Evolutionary conservation across 1,140 invertebrate genomes (phyloP).

Genomic region (Cherax quadricarinatus): DNA sequence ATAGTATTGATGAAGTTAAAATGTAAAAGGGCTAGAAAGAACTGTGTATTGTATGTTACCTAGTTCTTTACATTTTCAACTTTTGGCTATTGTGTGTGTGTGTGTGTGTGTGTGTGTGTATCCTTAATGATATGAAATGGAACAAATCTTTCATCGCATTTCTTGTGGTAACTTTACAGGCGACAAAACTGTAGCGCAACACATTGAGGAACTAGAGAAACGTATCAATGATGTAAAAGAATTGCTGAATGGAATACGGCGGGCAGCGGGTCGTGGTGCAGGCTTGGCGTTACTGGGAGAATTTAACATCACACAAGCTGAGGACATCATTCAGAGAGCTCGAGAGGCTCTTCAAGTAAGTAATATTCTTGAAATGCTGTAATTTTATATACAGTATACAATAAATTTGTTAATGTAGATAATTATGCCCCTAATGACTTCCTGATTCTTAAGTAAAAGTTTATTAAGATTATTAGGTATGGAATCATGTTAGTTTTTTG

Average conservation of each 20-base stretch:
- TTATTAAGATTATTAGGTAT: no score
- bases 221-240: slow-evolving; percentile 80
- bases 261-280: slow-evolving; percentile 81
- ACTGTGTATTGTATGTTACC: no score
- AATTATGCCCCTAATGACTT: no score
- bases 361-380: background rate
- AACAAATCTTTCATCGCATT: background rate
- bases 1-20: no score
- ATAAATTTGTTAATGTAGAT: background rate
- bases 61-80: no score
- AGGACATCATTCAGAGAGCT: slow-evolving; percentile 85
- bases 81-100: no score
- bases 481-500: no score
- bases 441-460: no score
- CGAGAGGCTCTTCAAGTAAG: slow-evolving; percentile 82
- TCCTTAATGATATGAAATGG: no score
- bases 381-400: background rate
- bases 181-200: slow-evolving; percentile 67
- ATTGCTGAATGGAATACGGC: slow-evolving; percentile 68
- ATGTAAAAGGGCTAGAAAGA: no score
- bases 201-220: slow-evolving; percentile 68
- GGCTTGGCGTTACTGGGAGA: slow-evolving; percentile 82
- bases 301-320: slow-evolving; percentile 84
- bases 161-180: slow-evolving; percentile 32
- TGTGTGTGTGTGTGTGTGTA: no score